phyloP scores from a whole-genome alignment of 2,113 vertebrate species.

The Euleptes europaea region DNA sequence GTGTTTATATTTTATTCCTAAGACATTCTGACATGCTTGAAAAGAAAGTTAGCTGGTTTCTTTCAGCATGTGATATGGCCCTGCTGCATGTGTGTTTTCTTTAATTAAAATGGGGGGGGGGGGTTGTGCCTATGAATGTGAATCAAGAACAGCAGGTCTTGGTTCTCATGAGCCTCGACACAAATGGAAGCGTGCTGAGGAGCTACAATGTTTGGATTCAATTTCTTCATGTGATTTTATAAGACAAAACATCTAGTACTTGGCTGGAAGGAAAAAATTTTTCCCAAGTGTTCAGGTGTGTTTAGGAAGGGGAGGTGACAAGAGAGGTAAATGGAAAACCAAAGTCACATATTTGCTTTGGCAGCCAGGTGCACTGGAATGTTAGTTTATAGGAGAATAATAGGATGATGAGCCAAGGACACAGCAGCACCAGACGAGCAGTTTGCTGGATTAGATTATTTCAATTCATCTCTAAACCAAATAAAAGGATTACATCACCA shows the following conservation, averaged over 20 bases:
- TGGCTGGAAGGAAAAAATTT: not conserved
- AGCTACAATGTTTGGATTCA: not conserved
- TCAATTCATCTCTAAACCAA: not conserved
- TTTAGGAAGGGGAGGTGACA: not conserved
- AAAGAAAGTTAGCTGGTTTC: not conserved
- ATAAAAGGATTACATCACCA: not conserved
- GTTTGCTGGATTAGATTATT: conserved; percentile 1
- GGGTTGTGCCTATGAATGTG: not conserved
- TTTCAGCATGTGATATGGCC: too few relatives aligned
- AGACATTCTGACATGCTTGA: not conserved
- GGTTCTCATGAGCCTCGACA: not conserved
- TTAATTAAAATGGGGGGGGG: not conserved
- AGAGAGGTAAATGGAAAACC: not conserved
- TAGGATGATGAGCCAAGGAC: not conserved
- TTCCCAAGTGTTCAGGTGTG: not conserved
- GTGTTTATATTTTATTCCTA: not conserved
- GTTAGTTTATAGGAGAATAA: conserved; percentile 2
- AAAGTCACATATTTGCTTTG: not conserved
- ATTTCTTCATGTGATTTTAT: not conserved
- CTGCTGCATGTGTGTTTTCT: not conserved
- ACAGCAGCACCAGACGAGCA: conserved; percentile 17
- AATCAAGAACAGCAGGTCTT: not conserved
- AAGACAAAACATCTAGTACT: not conserved
- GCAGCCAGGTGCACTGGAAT: not conserved
- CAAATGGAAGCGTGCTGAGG: not conserved